phyloP scores from a whole-genome alignment of 2,113 vertebrate genomes.

The Murina feae region DNA sequence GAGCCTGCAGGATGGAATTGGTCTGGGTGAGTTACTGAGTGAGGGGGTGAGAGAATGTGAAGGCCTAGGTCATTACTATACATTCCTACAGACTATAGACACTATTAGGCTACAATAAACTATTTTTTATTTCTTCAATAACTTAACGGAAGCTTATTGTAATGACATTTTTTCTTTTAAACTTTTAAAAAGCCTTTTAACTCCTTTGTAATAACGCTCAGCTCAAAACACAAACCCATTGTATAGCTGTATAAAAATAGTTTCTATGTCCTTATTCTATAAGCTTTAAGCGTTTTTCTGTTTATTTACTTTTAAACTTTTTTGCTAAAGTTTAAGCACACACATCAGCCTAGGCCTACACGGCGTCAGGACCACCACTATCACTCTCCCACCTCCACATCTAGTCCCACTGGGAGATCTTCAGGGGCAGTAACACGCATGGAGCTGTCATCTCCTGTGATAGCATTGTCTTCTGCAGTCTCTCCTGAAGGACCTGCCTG shows the following conservation, averaged over 20 bases:
- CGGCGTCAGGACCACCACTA: not conserved
- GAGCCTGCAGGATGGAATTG: not conserved
- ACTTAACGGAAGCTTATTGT: not conserved
- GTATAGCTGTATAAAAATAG: not conserved
- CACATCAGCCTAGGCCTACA: not conserved
- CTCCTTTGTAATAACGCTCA: not conserved
- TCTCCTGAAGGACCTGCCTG: not conserved
- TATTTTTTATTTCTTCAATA: not conserved
- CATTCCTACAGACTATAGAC: not conserved
- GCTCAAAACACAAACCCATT: not conserved
- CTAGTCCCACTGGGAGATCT: not conserved
- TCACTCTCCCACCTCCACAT: not conserved
- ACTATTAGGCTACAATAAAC: not conserved
- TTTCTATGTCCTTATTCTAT: not conserved
- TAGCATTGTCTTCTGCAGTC: not conserved
- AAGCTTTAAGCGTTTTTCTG: not conserved
- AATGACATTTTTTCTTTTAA: not conserved
- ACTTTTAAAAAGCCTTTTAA: not conserved
- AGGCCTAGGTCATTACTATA: no score
- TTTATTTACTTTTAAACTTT: not conserved
- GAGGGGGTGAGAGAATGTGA: not conserved
- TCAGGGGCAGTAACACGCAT: not conserved
- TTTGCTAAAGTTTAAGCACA: not conserved
- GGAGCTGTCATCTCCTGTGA: not conserved
- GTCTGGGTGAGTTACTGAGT: not conserved